Conservation (phyloP, 2,888 invertebrate genomes). For the Galeruca laticollis region DNA sequence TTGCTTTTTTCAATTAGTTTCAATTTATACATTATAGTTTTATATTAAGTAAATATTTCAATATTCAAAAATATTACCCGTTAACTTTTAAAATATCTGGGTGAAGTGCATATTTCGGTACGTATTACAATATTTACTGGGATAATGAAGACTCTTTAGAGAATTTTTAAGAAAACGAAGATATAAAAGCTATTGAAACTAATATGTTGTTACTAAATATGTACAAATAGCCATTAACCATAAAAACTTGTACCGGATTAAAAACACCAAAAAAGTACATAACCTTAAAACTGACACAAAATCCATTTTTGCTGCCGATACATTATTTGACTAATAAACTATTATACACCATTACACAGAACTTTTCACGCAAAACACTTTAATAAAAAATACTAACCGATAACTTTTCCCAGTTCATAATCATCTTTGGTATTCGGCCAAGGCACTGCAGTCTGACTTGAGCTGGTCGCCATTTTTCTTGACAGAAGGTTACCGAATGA, state of each 20-base stretch:
- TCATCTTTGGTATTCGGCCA: slow-evolving; percentile 95
- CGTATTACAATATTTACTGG: neutral
- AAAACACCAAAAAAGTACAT: slow-evolving; percentile 62
- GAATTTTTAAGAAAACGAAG: neutral
- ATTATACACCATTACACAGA: slow-evolving; percentile 22
- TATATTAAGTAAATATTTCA: neutral
- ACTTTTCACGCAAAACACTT: slow-evolving; percentile 40
- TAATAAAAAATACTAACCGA: slow-evolving; percentile 75
- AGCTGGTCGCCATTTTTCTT: slow-evolving; percentile 73
- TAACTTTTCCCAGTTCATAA: slow-evolving; percentile 93
- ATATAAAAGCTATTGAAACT: neutral
- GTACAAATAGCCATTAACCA: slow-evolving; percentile 6
- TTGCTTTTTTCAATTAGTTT: neutral
- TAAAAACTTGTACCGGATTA: slow-evolving; percentile 59
- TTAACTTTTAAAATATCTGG: neutral
- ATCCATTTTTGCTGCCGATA: slow-evolving; percentile 21
- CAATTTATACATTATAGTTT: neutral
- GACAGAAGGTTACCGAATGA: slow-evolving; percentile 70
- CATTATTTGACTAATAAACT: slow-evolving; percentile 32
- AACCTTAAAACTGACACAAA: slow-evolving; percentile 56
- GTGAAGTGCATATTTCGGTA: neutral
- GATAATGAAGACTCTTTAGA: neutral
- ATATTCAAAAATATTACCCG: neutral
- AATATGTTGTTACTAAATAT: neutral
- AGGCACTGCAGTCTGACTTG: slow-evolving; percentile 68